Percentiles rank a stretch among this genome's conserved stretches.
Conservation (phyloP, 2,797 vertebrate species). For the Falco concolor region DNA sequence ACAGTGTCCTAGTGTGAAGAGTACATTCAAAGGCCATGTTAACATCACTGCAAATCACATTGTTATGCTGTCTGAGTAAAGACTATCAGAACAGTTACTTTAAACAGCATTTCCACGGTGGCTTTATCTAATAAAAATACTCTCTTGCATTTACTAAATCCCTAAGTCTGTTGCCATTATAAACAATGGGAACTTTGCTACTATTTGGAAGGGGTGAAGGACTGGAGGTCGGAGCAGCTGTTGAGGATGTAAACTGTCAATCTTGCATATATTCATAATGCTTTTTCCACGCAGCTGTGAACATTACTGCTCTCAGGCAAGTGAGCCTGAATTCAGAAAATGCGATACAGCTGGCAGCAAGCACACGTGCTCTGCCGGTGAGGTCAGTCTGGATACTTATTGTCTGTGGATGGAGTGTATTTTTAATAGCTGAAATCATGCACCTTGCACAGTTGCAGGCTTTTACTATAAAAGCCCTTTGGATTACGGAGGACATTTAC, state of each 20-base stretch:
- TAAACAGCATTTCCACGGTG: not conserved
- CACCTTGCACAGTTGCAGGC: not conserved
- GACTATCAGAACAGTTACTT: not conserved
- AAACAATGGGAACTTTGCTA: not conserved
- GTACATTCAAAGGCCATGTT: not conserved
- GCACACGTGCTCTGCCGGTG: not conserved
- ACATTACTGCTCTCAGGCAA: not conserved
- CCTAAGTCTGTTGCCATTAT: not conserved
- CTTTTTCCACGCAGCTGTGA: slow-evolving; percentile 49
- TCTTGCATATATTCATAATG: not conserved
- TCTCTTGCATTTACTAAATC: not conserved
- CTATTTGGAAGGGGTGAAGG: not conserved
- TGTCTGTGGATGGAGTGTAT: not conserved
- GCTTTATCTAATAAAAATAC: not conserved
- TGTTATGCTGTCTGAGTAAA: not conserved
- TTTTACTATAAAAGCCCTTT: not conserved
- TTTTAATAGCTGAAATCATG: slow-evolving; percentile 25
- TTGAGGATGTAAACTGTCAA: not conserved
- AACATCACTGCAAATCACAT: not conserved
- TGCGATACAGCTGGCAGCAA: rapidly evolving
- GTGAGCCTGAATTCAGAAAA: not conserved
- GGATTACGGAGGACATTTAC: not conserved
- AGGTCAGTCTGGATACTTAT: not conserved
- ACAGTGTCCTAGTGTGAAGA: not conserved
- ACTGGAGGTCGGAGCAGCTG: not conserved